Base-by-base conservation (phyloP, 2,888 invertebrate genomes). In the Epicampocera succincta region DNA sequence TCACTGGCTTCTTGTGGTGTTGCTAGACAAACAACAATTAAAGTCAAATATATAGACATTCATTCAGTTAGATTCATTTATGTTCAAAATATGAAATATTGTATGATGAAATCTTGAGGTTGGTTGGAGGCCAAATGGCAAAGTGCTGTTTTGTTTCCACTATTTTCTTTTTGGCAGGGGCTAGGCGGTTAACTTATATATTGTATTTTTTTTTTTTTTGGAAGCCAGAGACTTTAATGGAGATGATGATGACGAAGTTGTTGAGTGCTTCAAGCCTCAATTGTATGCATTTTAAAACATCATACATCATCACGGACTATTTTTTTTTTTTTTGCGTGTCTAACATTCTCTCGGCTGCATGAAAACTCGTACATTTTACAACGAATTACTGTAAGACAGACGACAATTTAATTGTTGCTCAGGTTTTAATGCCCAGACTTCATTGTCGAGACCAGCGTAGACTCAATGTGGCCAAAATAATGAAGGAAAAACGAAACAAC, bases 61-160 rank as follows among this genome's bases (percentile, higher is more conserved):
- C 58, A 68, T 56, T 56, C 46, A 46, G 52, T 44, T 38, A n/a
- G n/a, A 25, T 74, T 65, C 80, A 80, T 76, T 72, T 66, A 76
- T 81, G 68, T 61, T 68, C 25, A 54, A 33, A 74, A 74, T 72
- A 78, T 78, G 58, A 71, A 56, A 54, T 68, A 19, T 50, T 50
- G 46, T n/a, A 75, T 82, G 71, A 78, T 82, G 82, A 82, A 82
- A 82, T 78, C 71, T 75, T 65, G 68, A 82, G 82, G 74, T 82
- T 78, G 74, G 63, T 77, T 82, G 63, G 82, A 66, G 82, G 82
- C 82, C 78, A 82, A 82, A 82, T 78, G 82, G 52, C 74, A 82
- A 75, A 78, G 69, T 78, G 74, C 52, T 82, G 66, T 44, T 73
- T 69, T 65, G 44, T 63, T 73, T 46, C 25, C 19, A 52, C 60